Percentiles rank a stretch among this genome's conserved stretches.
phyloP scores from a whole-genome alignment of 2,113 vertebrate species.

The Hemiprocne comata region DNA sequence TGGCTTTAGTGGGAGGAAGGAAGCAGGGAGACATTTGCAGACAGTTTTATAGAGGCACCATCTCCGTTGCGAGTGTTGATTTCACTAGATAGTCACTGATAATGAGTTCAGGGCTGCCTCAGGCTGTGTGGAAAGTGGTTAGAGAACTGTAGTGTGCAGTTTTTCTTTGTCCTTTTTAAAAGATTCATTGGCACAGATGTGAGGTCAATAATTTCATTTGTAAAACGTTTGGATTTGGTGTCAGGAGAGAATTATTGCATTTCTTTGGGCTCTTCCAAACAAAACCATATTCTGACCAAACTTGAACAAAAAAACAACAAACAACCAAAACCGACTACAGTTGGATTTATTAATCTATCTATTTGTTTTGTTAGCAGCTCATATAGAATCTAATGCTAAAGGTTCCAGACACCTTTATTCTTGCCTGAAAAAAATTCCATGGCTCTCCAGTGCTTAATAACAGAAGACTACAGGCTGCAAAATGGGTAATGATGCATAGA shows the following conservation, averaged over 20 bases:
- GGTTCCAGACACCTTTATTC: neutral
- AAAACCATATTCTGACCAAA: constrained; percentile 4
- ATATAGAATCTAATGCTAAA: neutral
- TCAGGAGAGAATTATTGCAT: neutral
- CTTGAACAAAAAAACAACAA: neutral
- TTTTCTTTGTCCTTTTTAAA: neutral
- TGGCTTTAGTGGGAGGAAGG: neutral
- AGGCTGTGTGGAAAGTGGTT: neutral
- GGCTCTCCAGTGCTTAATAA: neutral
- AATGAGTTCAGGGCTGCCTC: neutral
- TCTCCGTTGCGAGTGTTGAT: neutral
- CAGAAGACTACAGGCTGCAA: neutral
- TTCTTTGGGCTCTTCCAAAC: neutral
- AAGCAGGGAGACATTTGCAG: neutral
- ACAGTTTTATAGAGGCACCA: neutral
- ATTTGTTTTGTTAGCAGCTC: neutral
- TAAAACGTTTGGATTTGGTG: neutral
- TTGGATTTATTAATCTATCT: neutral
- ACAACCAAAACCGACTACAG: fast-evolving
- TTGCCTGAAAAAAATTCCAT: neutral
- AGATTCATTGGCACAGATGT: neutral
- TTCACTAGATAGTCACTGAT: neutral
- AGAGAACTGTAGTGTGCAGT: neutral
- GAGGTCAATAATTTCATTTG: neutral
- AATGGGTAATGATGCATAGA: neutral